Percentiles rank a stretch among this genome's conserved stretches.
These are phyloP conservation scores for Phylloscopus trochilus DNA, from an alignment of 2,113 vertebrate genomes.

Conservation along the genomic window DNA sequence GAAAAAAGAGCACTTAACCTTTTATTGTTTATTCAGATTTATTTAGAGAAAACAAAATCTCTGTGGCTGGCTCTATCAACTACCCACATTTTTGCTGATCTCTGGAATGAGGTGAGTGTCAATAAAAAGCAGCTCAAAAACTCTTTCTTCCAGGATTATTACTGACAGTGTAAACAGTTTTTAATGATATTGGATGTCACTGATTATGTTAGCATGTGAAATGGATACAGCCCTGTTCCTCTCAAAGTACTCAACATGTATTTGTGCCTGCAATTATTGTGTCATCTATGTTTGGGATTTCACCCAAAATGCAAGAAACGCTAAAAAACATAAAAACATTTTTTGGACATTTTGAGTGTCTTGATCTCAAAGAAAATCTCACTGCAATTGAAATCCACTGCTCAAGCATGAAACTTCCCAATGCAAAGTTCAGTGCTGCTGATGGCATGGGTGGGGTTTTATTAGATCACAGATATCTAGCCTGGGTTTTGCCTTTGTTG, in stretches of 20 bases:
- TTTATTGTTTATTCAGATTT: slow-evolving; percentile 56
- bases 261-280: neutral
- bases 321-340: neutral
- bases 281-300: neutral
- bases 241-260: neutral
- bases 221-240: neutral
- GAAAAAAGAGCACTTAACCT: slow-evolving; percentile 51
- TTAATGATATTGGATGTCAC: neutral
- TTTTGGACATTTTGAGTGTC: neutral
- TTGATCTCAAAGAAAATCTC: neutral
- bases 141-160: slow-evolving; percentile 25
- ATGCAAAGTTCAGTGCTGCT: neutral
- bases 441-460: neutral
- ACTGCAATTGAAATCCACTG: neutral
- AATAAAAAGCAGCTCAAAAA: neutral
- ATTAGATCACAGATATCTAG: neutral
- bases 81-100: neutral
- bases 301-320: neutral
- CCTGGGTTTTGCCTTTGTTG: neutral
- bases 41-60: slow-evolving; percentile 39
- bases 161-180: neutral
- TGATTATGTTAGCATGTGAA: neutral
- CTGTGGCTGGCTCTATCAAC: neutral
- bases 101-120: neutral
- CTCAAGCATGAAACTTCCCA: neutral